phyloP scores from a whole-genome alignment of 2,888 invertebrate genomes.

The Diarsia rubi region DNA sequence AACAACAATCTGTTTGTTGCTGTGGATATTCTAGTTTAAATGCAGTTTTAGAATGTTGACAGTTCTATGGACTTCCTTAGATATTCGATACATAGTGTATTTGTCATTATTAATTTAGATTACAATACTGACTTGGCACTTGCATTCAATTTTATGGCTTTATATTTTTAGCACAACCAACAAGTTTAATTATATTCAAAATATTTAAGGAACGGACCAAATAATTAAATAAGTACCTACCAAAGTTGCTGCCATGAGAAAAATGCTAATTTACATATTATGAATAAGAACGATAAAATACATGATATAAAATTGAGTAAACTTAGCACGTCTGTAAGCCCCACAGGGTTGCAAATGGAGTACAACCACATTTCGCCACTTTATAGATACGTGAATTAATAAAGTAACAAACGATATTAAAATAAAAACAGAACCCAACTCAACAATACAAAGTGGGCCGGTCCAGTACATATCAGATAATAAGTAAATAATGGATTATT shows the following conservation, averaged over 20 bases:
- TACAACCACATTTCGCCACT: neutral
- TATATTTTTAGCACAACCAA: neutral
- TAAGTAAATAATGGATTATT: slow-evolving; percentile 58
- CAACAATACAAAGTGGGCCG: slow-evolving; percentile 26
- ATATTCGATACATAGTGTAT: slow-evolving; percentile 13
- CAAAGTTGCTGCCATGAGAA: neutral
- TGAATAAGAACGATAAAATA: neutral
- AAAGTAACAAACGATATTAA: neutral
- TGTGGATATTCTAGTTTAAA: slow-evolving; percentile 33
- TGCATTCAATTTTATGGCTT: neutral
- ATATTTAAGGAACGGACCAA: neutral
- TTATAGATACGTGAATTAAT: neutral
- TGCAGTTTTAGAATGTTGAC: slow-evolving; percentile 35
- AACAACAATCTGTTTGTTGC: slow-evolving; percentile 43
- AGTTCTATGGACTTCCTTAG: slow-evolving; percentile 17
- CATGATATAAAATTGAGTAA: too few species aligned
- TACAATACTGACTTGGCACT: neutral
- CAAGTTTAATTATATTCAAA: neutral
- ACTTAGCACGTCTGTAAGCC: neutral
- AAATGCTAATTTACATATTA: neutral
- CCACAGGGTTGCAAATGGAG: neutral
- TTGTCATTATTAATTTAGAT: slow-evolving; percentile 26
- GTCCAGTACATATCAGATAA: slow-evolving; percentile 42
- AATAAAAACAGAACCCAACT: slow-evolving; percentile 11
- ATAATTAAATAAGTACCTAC: neutral